These are phyloP conservation scores for Lagopus muta DNA, from an alignment of 2,113 vertebrate genomes.

Conservation along the genomic window DNA sequence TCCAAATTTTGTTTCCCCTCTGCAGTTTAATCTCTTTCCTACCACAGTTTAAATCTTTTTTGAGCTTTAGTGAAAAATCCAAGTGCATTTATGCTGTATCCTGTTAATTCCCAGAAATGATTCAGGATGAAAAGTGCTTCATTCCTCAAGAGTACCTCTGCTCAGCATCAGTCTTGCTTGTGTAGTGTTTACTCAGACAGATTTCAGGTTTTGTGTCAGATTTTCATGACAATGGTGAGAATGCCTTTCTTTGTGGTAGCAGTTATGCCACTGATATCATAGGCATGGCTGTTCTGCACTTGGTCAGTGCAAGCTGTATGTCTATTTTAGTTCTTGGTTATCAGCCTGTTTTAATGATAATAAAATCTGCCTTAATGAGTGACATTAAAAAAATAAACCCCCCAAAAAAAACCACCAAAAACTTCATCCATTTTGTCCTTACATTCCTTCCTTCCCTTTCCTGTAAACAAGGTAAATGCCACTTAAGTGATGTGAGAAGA, in stretches of 20 bases:
- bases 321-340: constrained; percentile 17
- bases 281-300: constrained; percentile 11
- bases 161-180: not conserved
- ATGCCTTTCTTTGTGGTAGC: not conserved
- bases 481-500: not conserved
- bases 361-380: not conserved
- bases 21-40: not conserved
- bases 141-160: not conserved
- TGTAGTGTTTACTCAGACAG: not conserved
- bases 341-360: not conserved
- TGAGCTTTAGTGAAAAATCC: not conserved
- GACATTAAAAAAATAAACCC: not conserved
- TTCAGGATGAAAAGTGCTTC: not conserved
- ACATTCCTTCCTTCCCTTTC: constrained; percentile 41
- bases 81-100: not conserved
- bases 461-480: constrained; percentile 9
- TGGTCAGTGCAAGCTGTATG: not conserved
- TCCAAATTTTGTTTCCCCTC: not conserved
- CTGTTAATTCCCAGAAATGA: constrained; percentile 1
- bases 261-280: not conserved
- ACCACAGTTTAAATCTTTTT: not conserved
- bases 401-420: not conserved
- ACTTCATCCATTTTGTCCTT: not conserved
- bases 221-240: constrained; percentile 12
- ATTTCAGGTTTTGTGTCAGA: not conserved